These are phyloP conservation scores for Cydia strobilella DNA, from an alignment of 1,140 invertebrate species.

Conservation along the genomic window DNA sequence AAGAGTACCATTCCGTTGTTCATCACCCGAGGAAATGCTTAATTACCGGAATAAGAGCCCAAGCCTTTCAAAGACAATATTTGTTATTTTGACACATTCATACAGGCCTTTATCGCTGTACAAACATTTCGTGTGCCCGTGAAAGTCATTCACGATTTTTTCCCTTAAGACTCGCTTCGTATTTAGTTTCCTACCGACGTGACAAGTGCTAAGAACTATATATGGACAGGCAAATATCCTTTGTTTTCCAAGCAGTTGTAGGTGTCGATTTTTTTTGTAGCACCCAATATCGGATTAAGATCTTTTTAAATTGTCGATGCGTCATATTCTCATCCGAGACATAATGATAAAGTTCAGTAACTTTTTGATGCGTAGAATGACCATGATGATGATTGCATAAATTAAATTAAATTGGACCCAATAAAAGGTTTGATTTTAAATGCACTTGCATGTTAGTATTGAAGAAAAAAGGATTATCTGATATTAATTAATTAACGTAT, in stretches of 20 bases:
- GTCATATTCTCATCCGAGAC: background rate
- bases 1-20: slow-evolving; percentile 32
- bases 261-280: slow-evolving; percentile 45
- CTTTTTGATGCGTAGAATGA: background rate
- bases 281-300: slow-evolving; percentile 42
- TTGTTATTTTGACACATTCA: slow-evolving; percentile 79
- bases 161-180: slow-evolving; percentile 54
- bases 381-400: background rate
- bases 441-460: background rate
- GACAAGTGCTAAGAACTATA: slow-evolving; percentile 75
- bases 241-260: slow-evolving; percentile 46
- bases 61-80: slow-evolving; percentile 67
- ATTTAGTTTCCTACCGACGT: slow-evolving; percentile 74
- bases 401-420: background rate
- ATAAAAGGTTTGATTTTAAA: background rate
- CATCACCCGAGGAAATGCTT: slow-evolving; percentile 42
- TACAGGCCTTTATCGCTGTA: slow-evolving; percentile 74
- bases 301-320: slow-evolving; percentile 33
- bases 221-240: slow-evolving; percentile 66
- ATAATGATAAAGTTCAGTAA: slow-evolving; percentile 22
- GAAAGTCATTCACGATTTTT: slow-evolving; percentile 75
- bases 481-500: background rate
- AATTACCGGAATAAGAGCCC: slow-evolving; percentile 58
- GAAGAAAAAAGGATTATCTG: background rate
- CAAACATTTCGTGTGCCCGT: slow-evolving; percentile 75